phyloP scores from a whole-genome alignment of 2,113 vertebrate species.

The Syrmaticus mikado region DNA sequence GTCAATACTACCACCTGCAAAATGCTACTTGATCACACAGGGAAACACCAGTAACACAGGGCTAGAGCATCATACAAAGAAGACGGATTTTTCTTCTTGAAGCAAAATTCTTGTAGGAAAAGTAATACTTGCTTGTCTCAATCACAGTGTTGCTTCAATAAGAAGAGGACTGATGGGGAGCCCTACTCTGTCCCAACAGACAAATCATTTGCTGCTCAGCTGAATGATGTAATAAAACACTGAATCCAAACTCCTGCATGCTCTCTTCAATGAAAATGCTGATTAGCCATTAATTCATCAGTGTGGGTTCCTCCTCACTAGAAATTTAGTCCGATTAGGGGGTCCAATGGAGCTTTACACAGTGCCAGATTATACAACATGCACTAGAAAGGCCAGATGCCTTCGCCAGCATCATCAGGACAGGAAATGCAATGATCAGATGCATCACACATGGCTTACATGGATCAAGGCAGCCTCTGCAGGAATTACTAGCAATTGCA shows the following conservation, averaged over 20 bases:
- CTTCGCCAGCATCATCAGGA: not conserved
- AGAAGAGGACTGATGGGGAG: not conserved
- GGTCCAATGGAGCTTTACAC: not conserved
- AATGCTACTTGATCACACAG: not conserved
- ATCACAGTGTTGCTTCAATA: not conserved
- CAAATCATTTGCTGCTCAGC: not conserved
- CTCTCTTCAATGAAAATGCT: too few relatives aligned
- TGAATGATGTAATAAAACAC: not conserved
- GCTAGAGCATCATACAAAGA: not conserved
- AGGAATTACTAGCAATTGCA: not conserved
- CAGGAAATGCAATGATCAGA: not conserved
- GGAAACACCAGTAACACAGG: not conserved
- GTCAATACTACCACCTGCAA: not conserved
- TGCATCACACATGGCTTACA: accelerated
- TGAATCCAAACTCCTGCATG: not conserved
- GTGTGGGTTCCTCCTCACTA: not conserved
- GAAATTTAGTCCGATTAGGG: not conserved
- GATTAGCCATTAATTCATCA: not conserved
- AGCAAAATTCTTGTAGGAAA: not conserved
- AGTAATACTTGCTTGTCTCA: not conserved
- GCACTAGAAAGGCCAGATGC: not conserved
- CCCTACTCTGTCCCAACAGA: not conserved
- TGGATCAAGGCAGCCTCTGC: not conserved
- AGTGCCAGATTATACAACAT: not conserved
- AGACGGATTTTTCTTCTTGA: not conserved